Evolutionary conservation across 2,888 invertebrate genomes (phyloP).

Genomic region (Tridacna crocea): DNA sequence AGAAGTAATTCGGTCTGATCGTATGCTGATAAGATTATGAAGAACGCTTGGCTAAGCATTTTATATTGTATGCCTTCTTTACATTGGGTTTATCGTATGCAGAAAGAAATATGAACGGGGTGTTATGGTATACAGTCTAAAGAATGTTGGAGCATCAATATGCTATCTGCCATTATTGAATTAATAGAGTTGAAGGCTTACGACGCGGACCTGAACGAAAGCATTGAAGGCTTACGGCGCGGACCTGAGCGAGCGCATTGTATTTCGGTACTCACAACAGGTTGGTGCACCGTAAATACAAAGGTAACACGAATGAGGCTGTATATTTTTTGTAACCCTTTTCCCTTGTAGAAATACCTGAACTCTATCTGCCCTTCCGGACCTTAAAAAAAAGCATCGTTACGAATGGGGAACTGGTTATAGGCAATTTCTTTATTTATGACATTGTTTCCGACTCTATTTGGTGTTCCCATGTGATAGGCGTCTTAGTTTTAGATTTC

Average conservation of each 20-base stretch:
- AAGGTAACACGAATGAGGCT: background rate
- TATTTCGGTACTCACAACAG: constrained; percentile 16
- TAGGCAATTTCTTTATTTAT: too few relatives aligned
- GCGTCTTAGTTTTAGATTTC: too few relatives aligned
- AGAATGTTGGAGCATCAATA: background rate
- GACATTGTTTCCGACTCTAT: too few relatives aligned
- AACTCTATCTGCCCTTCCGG: background rate
- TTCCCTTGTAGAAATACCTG: background rate
- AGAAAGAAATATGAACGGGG: constrained; percentile 15
- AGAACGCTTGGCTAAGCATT: constrained; percentile 21
- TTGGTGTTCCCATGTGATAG: too few relatives aligned
- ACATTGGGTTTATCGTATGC: constrained; percentile 13
- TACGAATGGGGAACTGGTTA: too few relatives aligned
- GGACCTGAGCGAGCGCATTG: constrained; percentile 1
- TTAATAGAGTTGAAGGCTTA: too few relatives aligned
- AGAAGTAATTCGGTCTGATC: constrained; percentile 49
- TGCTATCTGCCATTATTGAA: background rate
- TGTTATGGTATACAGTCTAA: background rate
- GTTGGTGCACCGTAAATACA: constrained; percentile 15
- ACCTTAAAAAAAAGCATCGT: background rate
- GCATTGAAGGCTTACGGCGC: background rate
- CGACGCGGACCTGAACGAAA: background rate
- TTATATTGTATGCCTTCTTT: constrained; percentile 20
- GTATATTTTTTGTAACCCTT: background rate
- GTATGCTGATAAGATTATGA: constrained; percentile 12